Evolutionary conservation across 1,140 invertebrate genomes (phyloP), one percentile per base, ranked within the genome.

Genomic region (Physella acuta): DNA sequence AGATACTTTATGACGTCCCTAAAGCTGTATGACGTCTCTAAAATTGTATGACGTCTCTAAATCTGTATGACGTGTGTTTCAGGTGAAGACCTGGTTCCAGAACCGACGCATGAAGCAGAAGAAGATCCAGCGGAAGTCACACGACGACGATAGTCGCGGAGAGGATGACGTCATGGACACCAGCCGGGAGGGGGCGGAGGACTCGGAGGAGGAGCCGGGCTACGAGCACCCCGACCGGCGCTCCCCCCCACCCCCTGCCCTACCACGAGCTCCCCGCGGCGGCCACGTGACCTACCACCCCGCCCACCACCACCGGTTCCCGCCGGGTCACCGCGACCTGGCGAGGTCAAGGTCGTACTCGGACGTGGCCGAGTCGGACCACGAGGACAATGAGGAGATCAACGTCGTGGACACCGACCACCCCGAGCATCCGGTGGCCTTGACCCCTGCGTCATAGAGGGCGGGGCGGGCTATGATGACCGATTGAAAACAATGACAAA

Each of bases 1-100:
- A 44, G 39, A 44, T 44, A 44, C 8, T 8, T 44, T 11, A 44
- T 44, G 39, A 11, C 39, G 8, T 20, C 20, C 39, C 20, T 11
- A 44, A 20, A 44, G 8, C 8, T 11, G 39, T 44, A 44, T 11
- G 8, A 20, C 20, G 8, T 44, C 39, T 44, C 39, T 44, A 44
- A n/a, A n/a, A n/a, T n/a, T n/a, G n/a, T n/a, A n/a, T n/a, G n/a
- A n/a, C n/a, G 8, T 44, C 39, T 44, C 39, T 44, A 44, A n/a
- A n/a, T n/a, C n/a, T n/a, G n/a, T n/a, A n/a, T n/a, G n/a, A n/a
- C n/a, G n/a, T n/a, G n/a, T n/a, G n/a, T 62, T 76, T 36, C 76
- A 89, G 88, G 95, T 97, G 55, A 98, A 97, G 87, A 97, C 94
- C 37, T 98, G 95, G 96, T 98, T 98, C 85, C 95, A 98, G 86